phyloP scores from a whole-genome alignment of 2,888 invertebrate genomes.

The Plebejus argus region DNA sequence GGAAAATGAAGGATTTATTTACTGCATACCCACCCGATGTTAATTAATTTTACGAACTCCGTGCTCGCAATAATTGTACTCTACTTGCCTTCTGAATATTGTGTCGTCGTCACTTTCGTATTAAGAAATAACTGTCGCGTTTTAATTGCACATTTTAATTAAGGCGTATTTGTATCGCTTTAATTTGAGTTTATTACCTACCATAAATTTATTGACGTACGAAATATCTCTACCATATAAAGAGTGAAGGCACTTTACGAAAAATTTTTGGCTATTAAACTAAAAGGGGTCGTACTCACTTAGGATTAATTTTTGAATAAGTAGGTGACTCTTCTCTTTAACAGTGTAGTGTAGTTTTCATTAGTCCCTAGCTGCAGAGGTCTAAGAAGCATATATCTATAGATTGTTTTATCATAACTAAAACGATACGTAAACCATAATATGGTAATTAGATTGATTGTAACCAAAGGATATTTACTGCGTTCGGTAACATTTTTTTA shows the following conservation, averaged over 20 bases:
- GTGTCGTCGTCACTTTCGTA: slow-evolving; percentile 35
- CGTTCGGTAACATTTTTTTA: neutral
- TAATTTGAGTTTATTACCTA: neutral
- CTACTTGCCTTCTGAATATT: slow-evolving; percentile 42
- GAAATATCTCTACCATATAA: neutral
- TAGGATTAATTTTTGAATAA: neutral
- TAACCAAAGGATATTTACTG: too few relatives aligned
- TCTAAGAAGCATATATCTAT: too few relatives aligned
- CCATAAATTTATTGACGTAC: neutral
- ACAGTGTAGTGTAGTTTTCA: too few relatives aligned
- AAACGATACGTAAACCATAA: too few relatives aligned
- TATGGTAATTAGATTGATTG: too few relatives aligned
- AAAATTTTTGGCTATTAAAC: neutral
- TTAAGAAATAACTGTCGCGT: slow-evolving; percentile 30
- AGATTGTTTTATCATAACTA: too few relatives aligned
- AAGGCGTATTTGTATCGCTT: neutral
- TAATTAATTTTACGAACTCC: slow-evolving; percentile 67
- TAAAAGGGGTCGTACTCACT: neutral
- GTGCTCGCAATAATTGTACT: slow-evolving; percentile 41
- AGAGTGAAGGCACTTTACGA: neutral
- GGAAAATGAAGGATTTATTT: slow-evolving; percentile 75
- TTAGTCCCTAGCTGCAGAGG: too few relatives aligned
- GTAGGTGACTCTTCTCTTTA: too few relatives aligned
- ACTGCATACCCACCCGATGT: slow-evolving; percentile 63
- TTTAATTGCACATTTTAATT: slow-evolving; percentile 10